A percentile compares a stretch with the other conserved stretches of the same genome.
Conservation (phyloP, 2,888 invertebrate genomes). For the Oasisia sp. region DNA sequence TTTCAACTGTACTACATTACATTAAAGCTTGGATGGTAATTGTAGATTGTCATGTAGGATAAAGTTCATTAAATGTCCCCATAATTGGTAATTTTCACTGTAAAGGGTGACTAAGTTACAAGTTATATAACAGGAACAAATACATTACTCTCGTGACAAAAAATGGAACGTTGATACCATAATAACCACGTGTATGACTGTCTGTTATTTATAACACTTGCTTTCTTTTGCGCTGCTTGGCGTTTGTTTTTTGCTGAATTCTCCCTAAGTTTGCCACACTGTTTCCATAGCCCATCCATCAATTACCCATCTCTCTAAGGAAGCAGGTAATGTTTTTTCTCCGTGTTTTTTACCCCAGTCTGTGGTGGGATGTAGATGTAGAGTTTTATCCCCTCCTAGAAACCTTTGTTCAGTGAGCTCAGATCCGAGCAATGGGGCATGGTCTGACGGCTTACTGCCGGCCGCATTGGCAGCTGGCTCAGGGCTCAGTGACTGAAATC, state of each 20-base stretch:
- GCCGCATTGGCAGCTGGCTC: background rate
- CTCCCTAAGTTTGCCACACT: background rate
- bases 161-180: background rate
- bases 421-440: background rate
- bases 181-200: too few species aligned
- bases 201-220: background rate
- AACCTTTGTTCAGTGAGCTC: background rate
- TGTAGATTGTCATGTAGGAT: too few species aligned
- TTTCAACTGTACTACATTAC: too few species aligned
- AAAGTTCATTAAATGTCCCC: too few species aligned
- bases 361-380: background rate
- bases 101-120: too few species aligned
- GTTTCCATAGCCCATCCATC: background rate
- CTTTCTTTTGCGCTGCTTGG: background rate
- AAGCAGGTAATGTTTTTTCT: background rate
- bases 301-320: background rate
- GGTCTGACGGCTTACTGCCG: background rate
- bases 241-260: background rate
- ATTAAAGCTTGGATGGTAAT: too few species aligned
- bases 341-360: background rate
- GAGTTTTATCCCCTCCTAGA: background rate
- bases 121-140: too few species aligned
- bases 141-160: background rate
- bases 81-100: too few species aligned
- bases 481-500: background rate